These are phyloP conservation scores for Acrobasis consociella DNA, from an alignment of 2,888 invertebrate species.

Conservation along the genomic window DNA sequence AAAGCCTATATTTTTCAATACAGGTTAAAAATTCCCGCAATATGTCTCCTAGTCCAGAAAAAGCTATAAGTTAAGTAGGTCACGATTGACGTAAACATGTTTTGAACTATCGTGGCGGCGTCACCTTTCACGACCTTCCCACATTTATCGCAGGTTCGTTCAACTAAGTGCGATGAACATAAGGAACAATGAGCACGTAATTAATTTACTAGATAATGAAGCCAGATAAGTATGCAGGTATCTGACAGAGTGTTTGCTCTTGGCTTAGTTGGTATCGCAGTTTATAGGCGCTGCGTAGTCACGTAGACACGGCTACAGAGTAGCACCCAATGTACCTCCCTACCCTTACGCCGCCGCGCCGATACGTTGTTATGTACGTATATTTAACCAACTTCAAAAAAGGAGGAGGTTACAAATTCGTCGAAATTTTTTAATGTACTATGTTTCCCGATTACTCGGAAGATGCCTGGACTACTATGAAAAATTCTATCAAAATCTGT, in stretches of 20 bases:
- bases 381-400: too few species aligned
- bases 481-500: too few species aligned
- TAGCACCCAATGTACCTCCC: neutral
- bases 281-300: neutral
- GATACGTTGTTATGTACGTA: neutral
- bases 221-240: conserved; percentile 21
- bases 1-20: neutral
- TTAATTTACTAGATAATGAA: conserved; percentile 24
- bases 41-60: neutral
- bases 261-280: neutral
- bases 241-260: neutral
- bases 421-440: too few species aligned
- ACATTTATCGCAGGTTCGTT: conserved; percentile 52
- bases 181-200: conserved; percentile 23
- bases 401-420: too few species aligned
- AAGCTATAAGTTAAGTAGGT: neutral
- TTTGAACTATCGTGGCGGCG: conserved; percentile 28
- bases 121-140: conserved; percentile 49
- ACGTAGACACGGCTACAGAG: conserved; percentile 13
- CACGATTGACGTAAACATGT: conserved; percentile 34
- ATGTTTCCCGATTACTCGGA: too few species aligned
- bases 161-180: conserved; percentile 36
- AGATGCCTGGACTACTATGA: too few species aligned
- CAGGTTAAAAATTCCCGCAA: neutral
- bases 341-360: too few species aligned